Evolutionary conservation across 2,888 invertebrate genomes (phyloP), one percentile per base, ranked within the genome.

Genomic region (Leuctra nigra): DNA sequence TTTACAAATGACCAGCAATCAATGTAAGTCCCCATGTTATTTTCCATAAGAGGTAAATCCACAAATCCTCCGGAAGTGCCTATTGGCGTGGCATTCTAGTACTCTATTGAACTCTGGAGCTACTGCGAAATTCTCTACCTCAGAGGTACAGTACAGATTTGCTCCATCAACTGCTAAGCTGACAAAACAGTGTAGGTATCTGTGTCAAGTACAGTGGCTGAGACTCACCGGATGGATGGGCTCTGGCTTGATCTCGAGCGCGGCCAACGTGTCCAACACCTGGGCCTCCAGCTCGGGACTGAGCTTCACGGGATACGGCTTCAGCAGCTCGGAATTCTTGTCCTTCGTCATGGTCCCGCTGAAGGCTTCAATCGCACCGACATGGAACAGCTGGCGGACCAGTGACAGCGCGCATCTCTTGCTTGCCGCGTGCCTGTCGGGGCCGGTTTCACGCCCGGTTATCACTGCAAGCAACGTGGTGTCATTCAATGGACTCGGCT

Each of bases 361-460:
- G 71, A 85, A 96, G 0, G 93, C 80, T 70, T 95, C 95, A 61
- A 98, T 90, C 1, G 96, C 91, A 53, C 91, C 89, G 62, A 96
- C 79, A 78, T 98, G 97, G 73, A 86, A 98, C 35, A 98, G 74
- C 68, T 98, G 98, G 1, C 98, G 78, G 0, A 99, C 92, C 14
- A 99, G 75, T 0, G 97, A 97, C 36, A 99, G 74, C 0, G 98
- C 97, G 70, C 97, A 98, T 16, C 93, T 92, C 72, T 96, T 95
- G 67, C 95, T 95, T 0, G 98, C 96, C 0, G 90, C 85, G 70
- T 96, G 95, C 70, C 98, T 99, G 70, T 93, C 98, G 0, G 96
- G 97, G 0, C 94, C 98, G 9, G 91, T 89, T 72, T 98, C 98
- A 55, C 93, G 81, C 0, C 92, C 95, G 59, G 69, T 71, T 46